Percentiles rank a stretch among this genome's conserved stretches.
Evolutionary conservation across 2,113 vertebrate genomes (phyloP).

Genomic region (Phrynosoma platyrhinos): DNA sequence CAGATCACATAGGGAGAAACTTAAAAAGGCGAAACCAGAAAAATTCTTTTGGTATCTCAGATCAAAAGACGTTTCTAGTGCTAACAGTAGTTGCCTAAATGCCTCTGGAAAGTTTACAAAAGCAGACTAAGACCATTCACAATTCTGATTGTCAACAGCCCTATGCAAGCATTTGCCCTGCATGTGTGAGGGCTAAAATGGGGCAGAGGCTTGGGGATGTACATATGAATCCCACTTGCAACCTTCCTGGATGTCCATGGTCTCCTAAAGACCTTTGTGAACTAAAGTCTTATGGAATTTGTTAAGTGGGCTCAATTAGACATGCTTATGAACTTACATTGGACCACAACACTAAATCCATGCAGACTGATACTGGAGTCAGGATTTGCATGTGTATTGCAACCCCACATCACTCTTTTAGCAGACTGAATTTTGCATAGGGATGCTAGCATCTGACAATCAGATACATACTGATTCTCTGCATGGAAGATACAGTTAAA

Average conservation of each 20-base stretch:
- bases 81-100: neutral
- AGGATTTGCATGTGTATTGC: neutral
- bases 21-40: neutral
- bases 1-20: neutral
- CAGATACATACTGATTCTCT: neutral
- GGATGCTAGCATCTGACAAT: neutral
- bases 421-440: neutral
- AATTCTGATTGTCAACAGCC: neutral
- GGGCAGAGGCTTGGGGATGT: neutral
- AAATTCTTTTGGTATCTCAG: neutral
- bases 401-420: neutral
- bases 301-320: neutral
- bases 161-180: neutral
- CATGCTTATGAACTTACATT: neutral
- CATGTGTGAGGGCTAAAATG: neutral
- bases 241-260: neutral
- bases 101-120: neutral
- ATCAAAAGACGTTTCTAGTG: neutral
- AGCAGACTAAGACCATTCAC: neutral
- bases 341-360: neutral
- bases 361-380: neutral
- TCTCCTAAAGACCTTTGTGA: neutral
- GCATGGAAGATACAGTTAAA: neutral
- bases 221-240: neutral
- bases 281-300: neutral